Base-by-base conservation (phyloP, 2,797 vertebrate genomes). In the Coregonus suidteri region DNA sequence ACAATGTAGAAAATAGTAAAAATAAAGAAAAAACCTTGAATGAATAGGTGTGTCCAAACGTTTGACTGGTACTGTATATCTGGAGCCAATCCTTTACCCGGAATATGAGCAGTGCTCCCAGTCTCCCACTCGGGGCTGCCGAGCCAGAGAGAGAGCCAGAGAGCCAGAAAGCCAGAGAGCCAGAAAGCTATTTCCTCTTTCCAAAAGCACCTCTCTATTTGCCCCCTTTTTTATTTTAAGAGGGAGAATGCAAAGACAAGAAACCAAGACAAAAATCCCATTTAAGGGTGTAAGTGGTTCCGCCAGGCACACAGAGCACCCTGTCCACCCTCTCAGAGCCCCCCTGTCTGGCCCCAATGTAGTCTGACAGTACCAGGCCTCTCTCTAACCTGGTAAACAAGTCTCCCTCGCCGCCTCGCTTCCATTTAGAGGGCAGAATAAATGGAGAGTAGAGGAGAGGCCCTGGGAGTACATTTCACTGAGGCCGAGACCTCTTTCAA, bases 261-360 rank as follows among this genome's bases (percentile, higher is more conserved):
- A 77, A 73, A 75, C 18, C 18, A 69, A 79, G 84, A 82, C 69
- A 83, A 75, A 71, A 83, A 78, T 76, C 78, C 74, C 77, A 82
- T 79, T 78, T 81, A n/a, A 68, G 30, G 13, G 34, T 68, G 34
- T 68, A 34, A 18, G 18, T 20, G 56, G 56, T 6, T 20, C 56
- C 56, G 4, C 56, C 18, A 5, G 56, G n/a, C 2, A n/a, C 18
- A n/a, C n/a, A 59, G 52, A 54, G 52, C 14, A n/a, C 6, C 56
- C 4, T 47, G n/a, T 2, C n/a, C 9, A 9, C 41, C 9, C 9
- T 47, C 41, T 47, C 41, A 47, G 9, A 47, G 41, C 9, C 41
- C 37, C 37, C 41, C 41, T 47, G 2, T 47, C 56, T 59, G n/a
- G 56, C n/a, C 56, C n/a, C 56, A 59, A 47, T 59, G 6, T 59